These are phyloP conservation scores for Borostomias antarcticus DNA, from an alignment of 2,797 vertebrate genomes.

Conservation along the genomic window DNA sequence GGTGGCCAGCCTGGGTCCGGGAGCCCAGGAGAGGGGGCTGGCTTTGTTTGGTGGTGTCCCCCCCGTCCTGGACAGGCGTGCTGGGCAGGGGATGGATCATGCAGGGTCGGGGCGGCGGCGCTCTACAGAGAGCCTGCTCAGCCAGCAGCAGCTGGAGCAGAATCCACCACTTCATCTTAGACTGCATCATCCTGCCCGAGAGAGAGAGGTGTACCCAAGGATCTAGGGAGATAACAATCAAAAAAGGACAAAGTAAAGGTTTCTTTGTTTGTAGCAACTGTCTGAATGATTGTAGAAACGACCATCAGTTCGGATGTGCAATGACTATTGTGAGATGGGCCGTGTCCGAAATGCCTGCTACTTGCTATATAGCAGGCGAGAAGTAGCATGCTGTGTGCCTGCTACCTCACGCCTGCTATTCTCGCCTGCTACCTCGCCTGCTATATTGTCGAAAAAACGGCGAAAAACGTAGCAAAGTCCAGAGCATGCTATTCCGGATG, in stretches of 20 bases:
- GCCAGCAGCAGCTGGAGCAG: conserved; percentile 70
- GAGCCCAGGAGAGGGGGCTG: conserved; percentile 24
- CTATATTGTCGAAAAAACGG: too few species aligned
- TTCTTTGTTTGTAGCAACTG: neutral
- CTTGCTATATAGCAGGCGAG: too few species aligned
- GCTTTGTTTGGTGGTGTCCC: conserved; percentile 22
- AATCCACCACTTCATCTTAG: conserved; percentile 69
- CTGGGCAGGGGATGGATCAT: conserved; percentile 26
- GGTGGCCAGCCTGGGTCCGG: conserved; percentile 18
- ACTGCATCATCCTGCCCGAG: conserved; percentile 52
- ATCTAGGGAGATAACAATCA: conserved; percentile 22
- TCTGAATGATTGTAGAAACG: neutral
- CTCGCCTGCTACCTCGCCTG: too few species aligned
- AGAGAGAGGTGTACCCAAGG: conserved; percentile 23
- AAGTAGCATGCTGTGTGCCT: too few species aligned
- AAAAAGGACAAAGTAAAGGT: neutral
- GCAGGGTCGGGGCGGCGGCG: conserved; percentile 32
- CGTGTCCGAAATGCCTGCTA: too few species aligned
- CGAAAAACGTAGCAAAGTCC: too few species aligned
- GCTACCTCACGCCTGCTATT: too few species aligned
- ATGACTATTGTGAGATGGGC: too few species aligned
- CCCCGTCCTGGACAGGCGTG: conserved; percentile 11
- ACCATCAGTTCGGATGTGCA: too few species aligned
- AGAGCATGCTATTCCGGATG: too few species aligned
- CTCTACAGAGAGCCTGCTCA: conserved; percentile 60